Evolutionary conservation across 2,888 invertebrate species (phyloP), one percentile per base, ranked within the genome.

Genomic region (Crossocerus cetratus): DNA sequence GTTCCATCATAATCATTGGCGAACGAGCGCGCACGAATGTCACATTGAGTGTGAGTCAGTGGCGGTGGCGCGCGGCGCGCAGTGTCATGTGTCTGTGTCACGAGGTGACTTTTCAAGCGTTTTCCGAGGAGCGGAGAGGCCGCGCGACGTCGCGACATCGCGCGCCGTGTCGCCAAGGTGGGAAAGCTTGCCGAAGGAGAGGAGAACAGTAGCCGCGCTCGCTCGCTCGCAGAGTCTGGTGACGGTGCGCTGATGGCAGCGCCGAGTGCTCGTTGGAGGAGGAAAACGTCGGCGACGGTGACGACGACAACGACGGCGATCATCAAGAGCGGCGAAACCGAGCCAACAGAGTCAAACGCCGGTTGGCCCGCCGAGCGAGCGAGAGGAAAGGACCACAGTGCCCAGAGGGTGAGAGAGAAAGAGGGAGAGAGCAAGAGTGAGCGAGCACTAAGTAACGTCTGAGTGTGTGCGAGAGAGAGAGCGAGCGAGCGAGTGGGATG

Each of bases 71-170:
- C 5, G 32, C 5, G 11, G 5, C 11, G 32, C 8, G 32, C 8
- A 32, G 32, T 8, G 32, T 32, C 5, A 11, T 32, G 32, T 32
- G 32, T 32, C 8, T 11, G 32, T 32, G 32, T 32, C 32, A 32
- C 3, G 8, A 11, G 32, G 32, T 32, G 32, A 32, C 32, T 32
- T 32, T 32, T 8, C 32, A 32, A 32, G 74, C 73, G 65, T 82
- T 81, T 80, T 74, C 80, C 80, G 71, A 74, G 74, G 80, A 32
- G 11, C 32, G 8, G 32, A 32, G 32, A 32, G 11, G 11, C 11
- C 32, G 32, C 32, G 23, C 23, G 23, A 23, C 23, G 23, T 23
- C 23, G 23, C 23, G 32, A 32, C 32, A 32, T 32, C 32, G 32
- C 32, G 32, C 32, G 32, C 32, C 5, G 8, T 32, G 32, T 32